A percentile compares a stretch with the other conserved stretches of the same genome.
These are phyloP conservation scores for Arctocebus calabarensis DNA, from an alignment of 2,797 vertebrate genomes.

Conservation along the genomic window DNA sequence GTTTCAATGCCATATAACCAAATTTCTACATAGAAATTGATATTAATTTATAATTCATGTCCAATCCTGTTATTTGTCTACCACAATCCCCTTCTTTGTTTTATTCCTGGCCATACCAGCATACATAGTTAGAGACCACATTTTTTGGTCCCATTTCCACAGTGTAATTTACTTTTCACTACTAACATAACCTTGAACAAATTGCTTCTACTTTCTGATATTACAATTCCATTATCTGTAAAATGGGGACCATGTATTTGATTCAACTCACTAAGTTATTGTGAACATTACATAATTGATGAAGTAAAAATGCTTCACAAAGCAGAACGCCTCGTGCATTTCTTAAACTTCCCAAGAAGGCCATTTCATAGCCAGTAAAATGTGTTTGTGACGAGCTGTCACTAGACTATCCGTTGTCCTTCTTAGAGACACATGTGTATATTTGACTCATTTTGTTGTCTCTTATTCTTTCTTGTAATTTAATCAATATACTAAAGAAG, in stretches of 20 bases:
- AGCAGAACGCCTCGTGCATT: neutral
- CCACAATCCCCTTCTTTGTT: neutral
- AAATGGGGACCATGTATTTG: neutral
- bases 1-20: neutral
- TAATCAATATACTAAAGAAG: neutral
- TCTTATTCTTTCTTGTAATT: neutral
- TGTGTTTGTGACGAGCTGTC: neutral
- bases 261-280: neutral
- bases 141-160: constrained; percentile 11
- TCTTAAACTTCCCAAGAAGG: neutral
- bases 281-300: constrained; percentile 15
- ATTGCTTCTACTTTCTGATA: neutral
- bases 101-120: neutral
- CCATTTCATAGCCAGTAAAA: constrained; percentile 3
- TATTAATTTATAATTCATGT: neutral
- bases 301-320: constrained; percentile 56
- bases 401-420: neutral
- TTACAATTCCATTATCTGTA: constrained; percentile 45
- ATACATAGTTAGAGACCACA: neutral
- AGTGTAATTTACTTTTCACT: constrained; percentile 5
- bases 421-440: neutral
- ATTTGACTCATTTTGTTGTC: neutral
- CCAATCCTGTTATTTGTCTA: neutral
- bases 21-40: neutral
- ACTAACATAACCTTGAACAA: constrained; percentile 25